Evolutionary conservation across 1,140 invertebrate genomes (phyloP).

Genomic region (Sipha flava): DNA sequence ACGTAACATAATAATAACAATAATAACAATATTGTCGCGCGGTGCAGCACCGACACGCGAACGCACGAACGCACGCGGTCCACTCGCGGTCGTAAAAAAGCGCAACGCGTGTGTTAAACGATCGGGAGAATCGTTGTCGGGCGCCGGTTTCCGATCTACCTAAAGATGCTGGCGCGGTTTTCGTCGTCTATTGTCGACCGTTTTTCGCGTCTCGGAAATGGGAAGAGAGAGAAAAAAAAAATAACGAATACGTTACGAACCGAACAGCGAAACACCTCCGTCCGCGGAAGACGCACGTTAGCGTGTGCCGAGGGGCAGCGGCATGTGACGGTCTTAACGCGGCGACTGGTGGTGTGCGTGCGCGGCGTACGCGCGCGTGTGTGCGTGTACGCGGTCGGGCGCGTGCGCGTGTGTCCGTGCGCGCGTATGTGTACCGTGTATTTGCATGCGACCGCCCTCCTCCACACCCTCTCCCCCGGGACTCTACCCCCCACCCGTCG

Average conservation of each 20-base stretch:
- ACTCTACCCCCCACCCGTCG: not conserved
- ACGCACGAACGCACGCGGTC: no score
- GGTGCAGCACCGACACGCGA: no score
- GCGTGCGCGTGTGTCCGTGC: not conserved
- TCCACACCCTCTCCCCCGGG: not conserved
- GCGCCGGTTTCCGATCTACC: no score
- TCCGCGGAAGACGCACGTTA: constrained; percentile 31
- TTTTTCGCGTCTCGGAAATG: no score
- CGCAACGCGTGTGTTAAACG: no score
- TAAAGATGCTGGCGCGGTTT: no score
- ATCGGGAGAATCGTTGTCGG: no score
- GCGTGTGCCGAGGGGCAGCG: constrained; percentile 29
- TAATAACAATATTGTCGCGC: no score
- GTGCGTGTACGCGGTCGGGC: not conserved
- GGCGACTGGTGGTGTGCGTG: not conserved
- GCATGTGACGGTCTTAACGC: constrained; percentile 31
- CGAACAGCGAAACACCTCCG: constrained; percentile 20
- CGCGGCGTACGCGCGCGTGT: not conserved
- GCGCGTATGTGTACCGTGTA: not conserved
- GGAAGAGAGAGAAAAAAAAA: no score
- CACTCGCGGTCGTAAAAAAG: no score
- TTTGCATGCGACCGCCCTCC: constrained; percentile 31
- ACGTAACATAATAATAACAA: no score
- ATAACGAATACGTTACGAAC: no score
- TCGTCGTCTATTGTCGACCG: not conserved